Evolutionary conservation across 2,888 invertebrate genomes (phyloP).

Genomic region (Xiphydria camelus): DNA sequence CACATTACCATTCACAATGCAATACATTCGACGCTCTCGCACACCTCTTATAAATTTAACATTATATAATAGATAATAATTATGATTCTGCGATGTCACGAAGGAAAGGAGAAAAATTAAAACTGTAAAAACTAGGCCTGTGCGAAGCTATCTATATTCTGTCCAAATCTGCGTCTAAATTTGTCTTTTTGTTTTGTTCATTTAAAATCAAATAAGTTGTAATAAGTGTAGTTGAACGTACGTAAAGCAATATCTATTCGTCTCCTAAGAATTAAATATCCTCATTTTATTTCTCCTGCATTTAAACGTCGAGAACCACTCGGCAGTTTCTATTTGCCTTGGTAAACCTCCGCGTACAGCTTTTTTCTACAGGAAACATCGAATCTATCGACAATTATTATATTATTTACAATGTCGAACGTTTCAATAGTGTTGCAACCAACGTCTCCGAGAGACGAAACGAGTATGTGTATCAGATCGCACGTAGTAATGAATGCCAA

Average conservation of each 20-base stretch:
- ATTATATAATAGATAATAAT: conserved; percentile 27
- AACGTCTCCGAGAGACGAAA: too few relatives aligned
- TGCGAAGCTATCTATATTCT: conserved; percentile 27
- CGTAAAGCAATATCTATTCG: too few relatives aligned
- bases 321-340: too few relatives aligned
- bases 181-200: conserved; percentile 13
- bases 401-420: conserved; percentile 1
- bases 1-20: conserved; percentile 22
- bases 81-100: conserved; percentile 8
- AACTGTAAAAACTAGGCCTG: conserved; percentile 45
- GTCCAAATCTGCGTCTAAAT: conserved; percentile 30
- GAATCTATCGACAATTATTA: neutral
- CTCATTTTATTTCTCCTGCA: too few relatives aligned
- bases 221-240: too few relatives aligned
- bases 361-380: neutral
- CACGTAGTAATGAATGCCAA: too few relatives aligned
- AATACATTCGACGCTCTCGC: conserved; percentile 23
- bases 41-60: conserved; percentile 26
- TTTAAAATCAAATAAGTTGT: too few relatives aligned
- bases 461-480: too few relatives aligned
- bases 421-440: conserved; percentile 2
- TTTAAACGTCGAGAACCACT: too few relatives aligned
- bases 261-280: too few relatives aligned
- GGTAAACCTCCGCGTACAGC: too few relatives aligned
- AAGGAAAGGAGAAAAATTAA: conserved; percentile 30